Base-by-base conservation (phyloP, 2,113 vertebrate species). In the Falco punctatus region DNA sequence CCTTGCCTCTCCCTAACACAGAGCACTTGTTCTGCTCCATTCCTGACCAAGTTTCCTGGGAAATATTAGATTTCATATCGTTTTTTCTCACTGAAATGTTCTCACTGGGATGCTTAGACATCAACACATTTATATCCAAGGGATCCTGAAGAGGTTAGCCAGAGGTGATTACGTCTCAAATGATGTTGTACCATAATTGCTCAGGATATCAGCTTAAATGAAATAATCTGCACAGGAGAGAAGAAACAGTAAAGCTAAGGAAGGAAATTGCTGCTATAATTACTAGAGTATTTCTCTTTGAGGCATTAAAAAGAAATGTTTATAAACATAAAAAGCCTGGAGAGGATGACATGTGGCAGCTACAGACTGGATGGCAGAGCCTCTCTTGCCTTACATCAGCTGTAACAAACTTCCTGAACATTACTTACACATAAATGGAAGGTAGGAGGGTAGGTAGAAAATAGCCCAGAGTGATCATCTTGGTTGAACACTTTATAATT, bases 221-320 rank as follows among this genome's bases (percentile, higher is more conserved):
- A 96, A 95, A 97, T 95, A 97, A 97, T 97, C 94, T 93, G 91
- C 73, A 23, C 91, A 95, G 91, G 91, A 95, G 91, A 97, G 92
- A 95, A 94, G 77, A 96, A 97, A 92, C 96, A 96, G 96, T 92
- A 97, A 94, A 97, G 81, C 83, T 58, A 92, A 91, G 92, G 87
- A 94, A 96, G 95, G 95, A 96, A 97, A 97, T 94, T 92, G 94
- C 95, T 80, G 61, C 81, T 85, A 52, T 97, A 97, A 97, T 97
- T 97, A 95, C 89, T 69, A 38, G 40, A 97, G 70, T 82, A 89
- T 95, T 97, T 97, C 72, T 94, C 83, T 97, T 94, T 94, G 77
- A 96, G 95, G 94, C 94, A 96, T 96, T 95, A 94, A 92, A 81
- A 85, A 94, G 61, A 88, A 94, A 92, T 87, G 81, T 94, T 94